A percentile compares a stretch with the other conserved stretches of the same genome.
phyloP scores from a whole-genome alignment of 2,888 invertebrate genomes.

The Netelia inedita region DNA sequence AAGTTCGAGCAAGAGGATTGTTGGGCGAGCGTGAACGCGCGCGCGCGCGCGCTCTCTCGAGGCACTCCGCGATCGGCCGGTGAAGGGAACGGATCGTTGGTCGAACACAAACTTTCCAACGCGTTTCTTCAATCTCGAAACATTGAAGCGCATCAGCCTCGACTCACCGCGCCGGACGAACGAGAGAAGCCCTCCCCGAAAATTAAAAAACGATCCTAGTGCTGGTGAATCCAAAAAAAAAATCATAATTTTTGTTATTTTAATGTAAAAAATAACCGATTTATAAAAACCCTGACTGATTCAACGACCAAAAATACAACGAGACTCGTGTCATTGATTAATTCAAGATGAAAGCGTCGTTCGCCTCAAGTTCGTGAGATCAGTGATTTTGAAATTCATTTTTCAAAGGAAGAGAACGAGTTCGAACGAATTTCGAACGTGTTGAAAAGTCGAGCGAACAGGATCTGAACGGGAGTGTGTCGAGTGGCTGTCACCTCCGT shows the following conservation, averaged over 20 bases:
- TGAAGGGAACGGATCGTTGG: slow-evolving; percentile 82
- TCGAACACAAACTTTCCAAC: slow-evolving; percentile 59
- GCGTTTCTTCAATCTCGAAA: slow-evolving; percentile 48
- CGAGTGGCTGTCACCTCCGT: slow-evolving; percentile 17
- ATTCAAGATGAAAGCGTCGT: background rate
- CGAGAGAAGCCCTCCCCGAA: background rate
- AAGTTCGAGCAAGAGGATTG: slow-evolving; percentile 56
- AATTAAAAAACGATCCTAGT: background rate
- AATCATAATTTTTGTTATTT: background rate
- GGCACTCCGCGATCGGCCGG: slow-evolving; percentile 80
- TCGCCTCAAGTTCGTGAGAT: background rate
- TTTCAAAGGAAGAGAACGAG: background rate
- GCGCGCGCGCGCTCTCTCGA: slow-evolving; percentile 28
- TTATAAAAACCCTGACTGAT: slow-evolving; percentile 1
- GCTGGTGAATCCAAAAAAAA: background rate
- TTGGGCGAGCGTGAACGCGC: slow-evolving; percentile 43
- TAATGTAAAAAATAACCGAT: slow-evolving; percentile 2
- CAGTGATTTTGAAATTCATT: background rate
- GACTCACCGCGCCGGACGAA: background rate
- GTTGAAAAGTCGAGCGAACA: slow-evolving; percentile 23
- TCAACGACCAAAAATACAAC: background rate
- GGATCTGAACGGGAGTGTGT: slow-evolving; percentile 28
- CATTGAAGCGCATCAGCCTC: slow-evolving; percentile 2
- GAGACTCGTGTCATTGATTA: background rate
- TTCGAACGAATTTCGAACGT: background rate